Evolutionary conservation across 2,797 vertebrate genomes (phyloP), one percentile per base, ranked within the genome.

Genomic region (Carcharodon carcharias): DNA sequence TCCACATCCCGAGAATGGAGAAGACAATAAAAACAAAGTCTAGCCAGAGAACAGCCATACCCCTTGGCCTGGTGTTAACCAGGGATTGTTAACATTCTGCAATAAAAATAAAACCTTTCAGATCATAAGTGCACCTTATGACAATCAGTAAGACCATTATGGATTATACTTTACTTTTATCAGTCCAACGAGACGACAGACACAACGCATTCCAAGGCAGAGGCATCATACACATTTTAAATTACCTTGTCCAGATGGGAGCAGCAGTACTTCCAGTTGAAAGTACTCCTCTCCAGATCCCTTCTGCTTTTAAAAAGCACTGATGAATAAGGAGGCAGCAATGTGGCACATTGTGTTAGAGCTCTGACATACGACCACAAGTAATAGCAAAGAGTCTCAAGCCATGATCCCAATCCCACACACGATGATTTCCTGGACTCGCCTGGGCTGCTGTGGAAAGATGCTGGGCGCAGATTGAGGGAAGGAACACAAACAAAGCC

Each of bases 271-370:
- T 92, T 92, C 89, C 89, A 65, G 89, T n/a, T 92, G 89, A 92
- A 92, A 92, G 89, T 92, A 92, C 89, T 92, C 89, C 58, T 92
- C 89, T 92, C 89, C 89, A 92, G 89, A 92, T 92, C 89, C 89
- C 89, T 92, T 65, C 89, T 92, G 89, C 89, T 92, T 92, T 92
- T 65, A 92, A 63, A 92, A 92, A 92, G 89, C 89, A 92, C 35
- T 92, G 89, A 92, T 63, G 89, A 92, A 92, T 92, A 92, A 92
- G 89, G 58, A 92, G 89, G 58, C 89, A 92, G 89, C 89, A 92
- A 92, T 92, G 89, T 92, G 89, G 89, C 89, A 92, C 89, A 92
- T 92, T 92, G 89, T 92, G 89, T 92, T 92, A 92, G 89, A 63
- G 89, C 89, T 92, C 89, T 92, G 89, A 92, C 89, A 92, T 92